Evolutionary conservation across 2,797 vertebrate species (phyloP).

Genomic region (Novumbra hubbsi): DNA sequence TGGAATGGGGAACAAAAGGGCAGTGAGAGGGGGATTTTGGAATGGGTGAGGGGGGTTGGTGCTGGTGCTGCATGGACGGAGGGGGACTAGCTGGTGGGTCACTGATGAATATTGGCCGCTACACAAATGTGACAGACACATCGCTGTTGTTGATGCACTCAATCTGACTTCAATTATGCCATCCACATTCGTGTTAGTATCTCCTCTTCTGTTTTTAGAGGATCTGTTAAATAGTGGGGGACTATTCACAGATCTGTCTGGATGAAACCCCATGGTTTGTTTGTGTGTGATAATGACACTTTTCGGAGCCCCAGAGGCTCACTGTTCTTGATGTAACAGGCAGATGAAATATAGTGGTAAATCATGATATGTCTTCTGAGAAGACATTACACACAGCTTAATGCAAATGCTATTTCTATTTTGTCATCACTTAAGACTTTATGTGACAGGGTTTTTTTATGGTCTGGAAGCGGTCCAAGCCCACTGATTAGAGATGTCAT

Average conservation of each 20-base stretch:
- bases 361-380: neutral
- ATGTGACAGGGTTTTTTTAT: slow-evolving; percentile 87
- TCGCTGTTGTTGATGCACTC: slow-evolving; percentile 17
- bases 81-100: slow-evolving; percentile 15
- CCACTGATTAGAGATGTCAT: slow-evolving; percentile 89
- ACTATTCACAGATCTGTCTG: neutral
- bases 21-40: slow-evolving; percentile 9
- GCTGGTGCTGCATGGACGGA: neutral
- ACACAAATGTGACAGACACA: slow-evolving; percentile 27
- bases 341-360: neutral
- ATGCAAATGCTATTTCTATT: slow-evolving; percentile 69
- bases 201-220: neutral
- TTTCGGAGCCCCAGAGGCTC: neutral
- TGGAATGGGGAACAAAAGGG: slow-evolving; percentile 33
- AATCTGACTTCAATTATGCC: slow-evolving; percentile 1
- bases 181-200: neutral
- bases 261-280: neutral
- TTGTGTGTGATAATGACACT: neutral
- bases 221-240: neutral
- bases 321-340: neutral
- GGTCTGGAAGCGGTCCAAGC: slow-evolving; percentile 77
- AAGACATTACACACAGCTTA: neutral
- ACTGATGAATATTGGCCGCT: slow-evolving; percentile 17
- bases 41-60: slow-evolving; percentile 2
- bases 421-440: slow-evolving; percentile 87